phyloP scores from a whole-genome alignment of 1,140 invertebrate genomes.

The Drosophila saltans region DNA sequence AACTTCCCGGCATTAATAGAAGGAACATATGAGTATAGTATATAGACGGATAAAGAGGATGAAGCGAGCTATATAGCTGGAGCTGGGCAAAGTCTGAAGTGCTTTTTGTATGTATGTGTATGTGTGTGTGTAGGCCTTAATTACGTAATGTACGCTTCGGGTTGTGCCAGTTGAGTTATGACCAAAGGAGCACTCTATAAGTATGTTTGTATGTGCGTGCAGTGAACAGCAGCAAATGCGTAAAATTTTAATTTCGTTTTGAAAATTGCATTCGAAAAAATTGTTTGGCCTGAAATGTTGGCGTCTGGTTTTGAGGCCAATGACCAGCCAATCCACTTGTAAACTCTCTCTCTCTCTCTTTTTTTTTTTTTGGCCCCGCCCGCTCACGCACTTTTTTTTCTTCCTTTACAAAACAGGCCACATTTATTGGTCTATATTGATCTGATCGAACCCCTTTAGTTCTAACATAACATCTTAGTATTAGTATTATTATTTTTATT shows the following conservation, averaged over 20 bases:
- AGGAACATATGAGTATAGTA: not conserved
- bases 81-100: conserved; percentile 71
- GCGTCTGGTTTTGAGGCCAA: conserved; percentile 68
- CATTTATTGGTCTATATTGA: conserved; percentile 74
- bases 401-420: conserved; percentile 11
- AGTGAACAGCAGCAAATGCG: conserved; percentile 57
- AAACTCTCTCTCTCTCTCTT: not conserved
- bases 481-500: conserved; percentile 67
- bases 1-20: conserved; percentile 45
- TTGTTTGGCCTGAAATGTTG: conserved; percentile 49
- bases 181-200: conserved; percentile 71
- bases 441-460: conserved; percentile 56
- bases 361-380: conserved; percentile 36
- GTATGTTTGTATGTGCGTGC: conserved; percentile 27
- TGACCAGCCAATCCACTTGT: conserved; percentile 60
- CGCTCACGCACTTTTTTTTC: conserved; percentile 70
- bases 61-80: not conserved
- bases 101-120: conserved; percentile 33
- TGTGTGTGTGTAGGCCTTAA: conserved; percentile 68
- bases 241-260: conserved; percentile 81
- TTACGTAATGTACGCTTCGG: conserved; percentile 74
- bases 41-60: not conserved
- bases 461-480: conserved; percentile 30
- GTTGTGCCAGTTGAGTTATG: conserved; percentile 66
- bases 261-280: conserved; percentile 74